A percentile compares a stretch with the other conserved stretches of the same genome.
These are phyloP conservation scores for Sesia bembeciformis DNA, from an alignment of 2,888 invertebrate genomes.

Conservation along the genomic window DNA sequence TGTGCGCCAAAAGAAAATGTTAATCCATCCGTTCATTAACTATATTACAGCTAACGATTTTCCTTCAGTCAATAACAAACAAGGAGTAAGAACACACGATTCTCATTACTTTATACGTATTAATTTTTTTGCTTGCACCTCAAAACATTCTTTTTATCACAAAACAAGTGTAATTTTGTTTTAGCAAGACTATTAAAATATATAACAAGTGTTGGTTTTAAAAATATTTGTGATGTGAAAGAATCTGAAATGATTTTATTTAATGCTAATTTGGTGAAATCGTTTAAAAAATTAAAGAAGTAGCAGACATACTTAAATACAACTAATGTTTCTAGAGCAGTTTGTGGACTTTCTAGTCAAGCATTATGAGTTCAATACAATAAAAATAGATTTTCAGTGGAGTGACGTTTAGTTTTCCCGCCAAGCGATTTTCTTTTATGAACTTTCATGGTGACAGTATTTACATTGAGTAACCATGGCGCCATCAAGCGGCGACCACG, in stretches of 20 bases:
- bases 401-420: constrained; percentile 16
- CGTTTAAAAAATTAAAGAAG: too few species aligned
- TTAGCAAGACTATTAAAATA: too few species aligned
- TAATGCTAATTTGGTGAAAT: too few species aligned
- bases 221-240: too few species aligned
- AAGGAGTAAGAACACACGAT: constrained; percentile 38
- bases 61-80: constrained; percentile 59
- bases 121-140: background rate
- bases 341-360: too few species aligned
- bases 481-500: constrained; percentile 74
- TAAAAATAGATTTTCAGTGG: constrained; percentile 1
- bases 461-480: constrained; percentile 75
- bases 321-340: too few species aligned
- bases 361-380: too few species aligned
- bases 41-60: constrained; percentile 59
- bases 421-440: constrained; percentile 39
- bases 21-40: constrained; percentile 58
- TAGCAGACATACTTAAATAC: too few species aligned
- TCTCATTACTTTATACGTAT: background rate
- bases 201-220: too few species aligned
- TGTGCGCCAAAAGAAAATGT: constrained; percentile 66
- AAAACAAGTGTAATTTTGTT: too few species aligned
- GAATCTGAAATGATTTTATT: too few species aligned
- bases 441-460: constrained; percentile 79
- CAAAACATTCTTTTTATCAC: too few species aligned